Evolutionary conservation across 2,113 vertebrate genomes (phyloP).

Genomic region (Brienomyrus longianalis): DNA sequence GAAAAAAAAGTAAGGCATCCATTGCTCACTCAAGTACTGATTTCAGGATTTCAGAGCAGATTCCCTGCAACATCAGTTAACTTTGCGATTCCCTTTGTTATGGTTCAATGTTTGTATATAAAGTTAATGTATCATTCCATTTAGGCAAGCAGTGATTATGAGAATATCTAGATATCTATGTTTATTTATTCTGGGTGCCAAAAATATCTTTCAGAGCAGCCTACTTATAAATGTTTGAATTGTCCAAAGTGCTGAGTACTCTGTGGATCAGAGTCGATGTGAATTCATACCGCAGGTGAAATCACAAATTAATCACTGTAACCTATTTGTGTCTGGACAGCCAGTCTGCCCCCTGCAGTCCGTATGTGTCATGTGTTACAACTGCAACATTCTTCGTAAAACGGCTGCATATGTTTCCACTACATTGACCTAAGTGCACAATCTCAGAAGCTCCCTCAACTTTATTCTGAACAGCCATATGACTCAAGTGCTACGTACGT

Average conservation of each 20-base stretch:
- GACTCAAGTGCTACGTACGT: not conserved
- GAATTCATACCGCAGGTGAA: not conserved
- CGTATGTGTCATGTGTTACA: not conserved
- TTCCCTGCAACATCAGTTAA: no score
- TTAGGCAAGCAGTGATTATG: not conserved
- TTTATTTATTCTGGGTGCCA: constrained; percentile 11
- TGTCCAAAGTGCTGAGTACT: constrained; percentile 15
- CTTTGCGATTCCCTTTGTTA: not conserved
- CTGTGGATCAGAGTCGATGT: not conserved
- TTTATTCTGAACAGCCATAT: not conserved
- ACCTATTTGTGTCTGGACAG: not conserved
- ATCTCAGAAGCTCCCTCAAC: not conserved
- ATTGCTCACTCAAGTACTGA: not conserved
- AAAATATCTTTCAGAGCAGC: not conserved
- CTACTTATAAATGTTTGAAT: not conserved
- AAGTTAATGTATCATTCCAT: not conserved
- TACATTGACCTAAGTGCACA: not conserved
- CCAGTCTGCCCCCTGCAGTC: not conserved
- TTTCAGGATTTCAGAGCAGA: not conserved
- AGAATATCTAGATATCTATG: not conserved
- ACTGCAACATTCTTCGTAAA: no score
- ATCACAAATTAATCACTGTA: constrained; percentile 1
- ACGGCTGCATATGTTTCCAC: not conserved
- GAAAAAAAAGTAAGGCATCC: not conserved
- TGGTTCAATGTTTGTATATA: not conserved